These are phyloP conservation scores for Punctoribates punctum DNA, from an alignment of 2,888 invertebrate species.

Conservation along the genomic window DNA sequence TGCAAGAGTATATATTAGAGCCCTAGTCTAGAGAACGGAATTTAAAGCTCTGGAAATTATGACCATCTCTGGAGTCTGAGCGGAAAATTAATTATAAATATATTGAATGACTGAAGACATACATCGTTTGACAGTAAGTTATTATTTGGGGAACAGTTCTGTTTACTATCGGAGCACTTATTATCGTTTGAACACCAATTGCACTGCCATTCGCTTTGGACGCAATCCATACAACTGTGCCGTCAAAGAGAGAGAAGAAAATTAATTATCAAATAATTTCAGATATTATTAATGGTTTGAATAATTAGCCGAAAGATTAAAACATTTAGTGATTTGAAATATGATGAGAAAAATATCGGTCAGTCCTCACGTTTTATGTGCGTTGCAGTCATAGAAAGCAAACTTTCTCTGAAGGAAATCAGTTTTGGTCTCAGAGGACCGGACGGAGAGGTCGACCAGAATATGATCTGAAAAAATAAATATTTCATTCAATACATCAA, in stretches of 20 bases:
- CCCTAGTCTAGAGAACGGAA: no score
- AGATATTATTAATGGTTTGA: not conserved
- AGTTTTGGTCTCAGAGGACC: slow-evolving; percentile 88
- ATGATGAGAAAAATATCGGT: not conserved
- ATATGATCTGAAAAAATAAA: slow-evolving; percentile 64
- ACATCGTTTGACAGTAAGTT: slow-evolving; percentile 12
- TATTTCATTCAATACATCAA: not conserved
- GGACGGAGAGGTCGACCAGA: slow-evolving; percentile 75
- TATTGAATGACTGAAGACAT: not conserved
- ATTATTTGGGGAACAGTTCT: slow-evolving; percentile 26
- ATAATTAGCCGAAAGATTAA: slow-evolving; percentile 36
- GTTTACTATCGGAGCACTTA: slow-evolving; percentile 62
- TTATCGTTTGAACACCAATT: slow-evolving; percentile 98
- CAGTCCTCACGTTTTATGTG: slow-evolving; percentile 61
- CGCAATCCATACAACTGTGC: slow-evolving; percentile 59
- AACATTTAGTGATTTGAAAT: not conserved
- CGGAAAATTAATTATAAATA: slow-evolving; percentile 2
- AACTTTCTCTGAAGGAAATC: slow-evolving; percentile 89
- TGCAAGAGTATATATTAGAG: not conserved
- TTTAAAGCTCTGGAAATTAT: not conserved
- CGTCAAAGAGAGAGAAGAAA: not conserved
- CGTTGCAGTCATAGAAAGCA: slow-evolving; percentile 81
- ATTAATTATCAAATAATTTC: slow-evolving; percentile 27
- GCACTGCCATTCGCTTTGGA: slow-evolving; percentile 89
- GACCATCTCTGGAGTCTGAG: not conserved